Evolutionary conservation across 1,140 invertebrate species (phyloP).

Genomic region (Macrobrachium nipponense): DNA sequence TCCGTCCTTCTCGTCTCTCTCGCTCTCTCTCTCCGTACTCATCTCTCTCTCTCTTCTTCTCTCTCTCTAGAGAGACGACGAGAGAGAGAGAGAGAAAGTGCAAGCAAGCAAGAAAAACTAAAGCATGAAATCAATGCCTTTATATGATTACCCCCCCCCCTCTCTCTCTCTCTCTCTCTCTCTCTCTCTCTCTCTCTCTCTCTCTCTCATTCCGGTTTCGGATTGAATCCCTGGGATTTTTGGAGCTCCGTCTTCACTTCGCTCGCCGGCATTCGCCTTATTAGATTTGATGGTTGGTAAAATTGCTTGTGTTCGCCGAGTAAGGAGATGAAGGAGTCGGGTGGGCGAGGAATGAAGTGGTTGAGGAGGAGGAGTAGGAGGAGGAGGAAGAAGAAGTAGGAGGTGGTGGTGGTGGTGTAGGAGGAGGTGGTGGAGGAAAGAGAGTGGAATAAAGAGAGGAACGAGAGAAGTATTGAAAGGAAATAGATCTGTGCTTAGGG

Average conservation of each 20-base stretch:
- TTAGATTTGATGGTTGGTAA: too few relatives aligned
- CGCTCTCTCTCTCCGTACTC: too few relatives aligned
- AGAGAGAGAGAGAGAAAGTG: background rate
- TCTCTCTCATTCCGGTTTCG: background rate
- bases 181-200: slow-evolving; percentile 2
- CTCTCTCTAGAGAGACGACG: background rate
- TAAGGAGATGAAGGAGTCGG: background rate
- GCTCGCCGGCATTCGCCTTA: too few relatives aligned
- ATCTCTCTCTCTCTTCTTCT: too few relatives aligned
- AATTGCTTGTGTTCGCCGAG: background rate
- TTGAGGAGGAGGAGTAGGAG: background rate
- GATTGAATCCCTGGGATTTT: background rate
- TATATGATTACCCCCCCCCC: background rate
- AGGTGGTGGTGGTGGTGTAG: background rate
- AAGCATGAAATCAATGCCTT: too few relatives aligned
- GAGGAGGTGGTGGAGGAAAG: background rate
- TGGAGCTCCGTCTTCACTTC: too few relatives aligned
- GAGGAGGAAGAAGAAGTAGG: background rate
- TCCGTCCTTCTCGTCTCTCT: too few relatives aligned
- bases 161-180: slow-evolving; percentile 10
- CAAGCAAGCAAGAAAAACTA: too few relatives aligned
- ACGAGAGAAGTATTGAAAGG: background rate
- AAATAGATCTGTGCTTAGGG: background rate
- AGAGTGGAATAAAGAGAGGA: background rate
- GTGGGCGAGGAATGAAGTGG: slow-evolving; percentile 4